A percentile compares a stretch with the other conserved stretches of the same genome.
These are phyloP conservation scores for Pelobates cultripes DNA, from an alignment of 2,797 vertebrate species.

Conservation along the genomic window DNA sequence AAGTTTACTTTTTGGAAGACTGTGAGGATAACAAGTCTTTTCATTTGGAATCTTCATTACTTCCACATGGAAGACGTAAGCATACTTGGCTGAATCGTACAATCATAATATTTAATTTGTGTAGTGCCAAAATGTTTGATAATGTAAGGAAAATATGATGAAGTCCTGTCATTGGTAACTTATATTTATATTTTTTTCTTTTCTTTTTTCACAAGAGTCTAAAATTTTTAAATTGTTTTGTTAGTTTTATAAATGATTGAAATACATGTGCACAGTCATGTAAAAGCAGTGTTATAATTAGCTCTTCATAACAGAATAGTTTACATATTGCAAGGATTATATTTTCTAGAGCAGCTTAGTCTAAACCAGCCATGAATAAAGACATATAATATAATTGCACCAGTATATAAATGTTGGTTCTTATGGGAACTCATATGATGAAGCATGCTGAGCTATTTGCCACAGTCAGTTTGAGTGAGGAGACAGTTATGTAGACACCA, in stretches of 20 bases:
- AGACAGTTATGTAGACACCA: no score
- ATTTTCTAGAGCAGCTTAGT: not conserved
- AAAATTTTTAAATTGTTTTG: not conserved
- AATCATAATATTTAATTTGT: constrained; percentile 3
- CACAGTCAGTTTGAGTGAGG: no score
- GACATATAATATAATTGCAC: not conserved
- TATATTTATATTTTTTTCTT: not conserved
- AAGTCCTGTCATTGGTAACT: not conserved
- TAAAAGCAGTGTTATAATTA: no score
- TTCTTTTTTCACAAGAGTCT: not conserved
- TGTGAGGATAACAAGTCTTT: not conserved
- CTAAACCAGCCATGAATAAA: not conserved
- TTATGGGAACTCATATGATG: no score
- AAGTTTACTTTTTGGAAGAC: not conserved
- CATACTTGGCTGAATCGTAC: not conserved
- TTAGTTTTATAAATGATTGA: no score
- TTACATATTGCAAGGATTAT: no score
- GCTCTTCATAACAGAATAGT: no score
- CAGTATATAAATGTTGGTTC: not conserved
- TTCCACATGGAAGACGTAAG: not conserved
- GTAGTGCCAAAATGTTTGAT: not conserved
- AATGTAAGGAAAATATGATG: not conserved
- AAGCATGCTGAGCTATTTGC: not conserved
- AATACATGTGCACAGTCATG: no score
- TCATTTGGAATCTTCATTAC: not conserved